Evolutionary conservation across 1,140 invertebrate species (phyloP).

Genomic region (Pinna nobilis): DNA sequence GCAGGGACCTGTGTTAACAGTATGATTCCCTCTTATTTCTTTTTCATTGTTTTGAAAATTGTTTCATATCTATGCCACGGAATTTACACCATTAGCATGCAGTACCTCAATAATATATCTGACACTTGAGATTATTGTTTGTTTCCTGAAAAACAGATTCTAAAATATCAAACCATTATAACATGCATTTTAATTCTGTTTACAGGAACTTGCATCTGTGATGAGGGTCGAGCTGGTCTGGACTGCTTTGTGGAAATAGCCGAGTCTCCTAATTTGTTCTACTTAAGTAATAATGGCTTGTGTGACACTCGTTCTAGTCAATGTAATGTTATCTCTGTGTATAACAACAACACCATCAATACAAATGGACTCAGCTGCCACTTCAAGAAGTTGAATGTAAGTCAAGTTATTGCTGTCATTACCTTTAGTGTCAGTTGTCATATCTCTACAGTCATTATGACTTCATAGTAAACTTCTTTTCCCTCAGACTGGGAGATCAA

Average conservation of each 20-base stretch:
- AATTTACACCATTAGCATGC: too few relatives aligned
- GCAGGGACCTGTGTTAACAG: conserved; percentile 51
- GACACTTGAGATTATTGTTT: too few relatives aligned
- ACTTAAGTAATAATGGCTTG: conserved; percentile 43
- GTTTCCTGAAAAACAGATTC: too few relatives aligned
- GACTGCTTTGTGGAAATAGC: conserved; percentile 52
- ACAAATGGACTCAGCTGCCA: conserved; percentile 41
- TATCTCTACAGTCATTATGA: too few relatives aligned
- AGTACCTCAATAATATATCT: too few relatives aligned
- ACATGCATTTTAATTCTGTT: background rate
- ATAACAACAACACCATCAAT: conserved; percentile 52
- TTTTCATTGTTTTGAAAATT: background rate
- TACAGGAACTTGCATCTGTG: conserved; percentile 52
- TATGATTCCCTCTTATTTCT: conserved; percentile 9
- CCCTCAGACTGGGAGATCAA: too few relatives aligned
- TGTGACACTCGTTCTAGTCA: conserved; percentile 54
- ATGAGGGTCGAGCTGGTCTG: conserved; percentile 31
- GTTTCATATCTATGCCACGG: too few relatives aligned
- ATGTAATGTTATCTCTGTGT: conserved; percentile 48
- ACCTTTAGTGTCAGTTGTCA: too few relatives aligned
- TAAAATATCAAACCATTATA: too few relatives aligned
- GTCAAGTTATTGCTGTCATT: background rate
- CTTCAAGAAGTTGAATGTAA: conserved; percentile 46
- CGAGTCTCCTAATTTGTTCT: conserved; percentile 41
- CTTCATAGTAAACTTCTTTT: too few relatives aligned